phyloP scores from a whole-genome alignment of 2,113 vertebrate genomes.

The Mesembrinibis cayennensis region DNA sequence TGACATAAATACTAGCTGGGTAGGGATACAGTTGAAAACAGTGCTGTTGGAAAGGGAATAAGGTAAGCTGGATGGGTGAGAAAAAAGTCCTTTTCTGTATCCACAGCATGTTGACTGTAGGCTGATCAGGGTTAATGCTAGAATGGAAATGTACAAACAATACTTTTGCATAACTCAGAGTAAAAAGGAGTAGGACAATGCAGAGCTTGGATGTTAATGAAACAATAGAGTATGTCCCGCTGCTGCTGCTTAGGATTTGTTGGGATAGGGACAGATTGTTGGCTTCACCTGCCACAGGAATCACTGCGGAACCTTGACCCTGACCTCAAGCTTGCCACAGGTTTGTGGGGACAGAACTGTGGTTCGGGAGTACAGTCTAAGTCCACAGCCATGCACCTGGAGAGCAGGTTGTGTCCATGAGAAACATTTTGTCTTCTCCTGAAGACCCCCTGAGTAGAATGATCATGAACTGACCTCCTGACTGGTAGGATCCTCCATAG shows the following conservation, averaged over 20 bases:
- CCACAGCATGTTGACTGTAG: background rate
- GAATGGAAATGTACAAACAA: background rate
- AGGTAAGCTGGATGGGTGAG: background rate
- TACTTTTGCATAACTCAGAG: background rate
- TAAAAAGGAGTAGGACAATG: background rate
- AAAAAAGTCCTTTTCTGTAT: background rate
- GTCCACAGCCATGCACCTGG: background rate
- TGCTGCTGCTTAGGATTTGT: background rate
- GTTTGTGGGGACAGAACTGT: background rate
- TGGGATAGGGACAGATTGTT: background rate
- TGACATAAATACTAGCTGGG: background rate
- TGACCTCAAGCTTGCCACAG: background rate
- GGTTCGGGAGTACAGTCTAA: background rate
- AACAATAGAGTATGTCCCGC: background rate
- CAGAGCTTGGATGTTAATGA: background rate
- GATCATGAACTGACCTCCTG: background rate
- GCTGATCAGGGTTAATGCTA: background rate
- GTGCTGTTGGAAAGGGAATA: background rate
- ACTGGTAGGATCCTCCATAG: background rate
- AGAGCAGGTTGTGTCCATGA: background rate
- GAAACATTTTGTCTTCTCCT: background rate
- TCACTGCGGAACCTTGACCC: background rate
- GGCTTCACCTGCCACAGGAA: background rate
- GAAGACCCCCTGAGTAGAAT: background rate
- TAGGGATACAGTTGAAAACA: background rate